Evolutionary conservation across 2,113 vertebrate species (phyloP).

Genomic region (Actenoides lindsayi): DNA sequence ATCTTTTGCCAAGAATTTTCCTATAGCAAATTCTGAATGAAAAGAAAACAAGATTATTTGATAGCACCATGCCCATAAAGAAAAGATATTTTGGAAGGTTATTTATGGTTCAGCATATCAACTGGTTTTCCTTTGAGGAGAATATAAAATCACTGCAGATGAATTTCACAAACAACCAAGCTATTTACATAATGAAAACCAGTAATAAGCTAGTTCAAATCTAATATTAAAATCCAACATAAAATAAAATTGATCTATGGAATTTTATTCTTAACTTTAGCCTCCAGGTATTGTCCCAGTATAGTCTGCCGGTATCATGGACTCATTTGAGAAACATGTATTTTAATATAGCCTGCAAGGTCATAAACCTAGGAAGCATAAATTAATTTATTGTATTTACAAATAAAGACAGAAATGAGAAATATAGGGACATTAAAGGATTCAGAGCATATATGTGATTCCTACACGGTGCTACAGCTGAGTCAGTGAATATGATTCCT

Average conservation of each 20-base stretch:
- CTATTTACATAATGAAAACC: not conserved
- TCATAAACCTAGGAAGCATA: not conserved
- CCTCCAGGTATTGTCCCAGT: not conserved
- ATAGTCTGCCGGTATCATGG: not conserved
- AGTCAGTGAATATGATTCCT: not conserved
- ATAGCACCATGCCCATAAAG: not conserved
- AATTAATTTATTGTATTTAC: not conserved
- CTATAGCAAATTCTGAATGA: not conserved
- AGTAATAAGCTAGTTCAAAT: not conserved
- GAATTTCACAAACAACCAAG: not conserved
- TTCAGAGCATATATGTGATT: not conserved
- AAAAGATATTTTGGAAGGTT: not conserved
- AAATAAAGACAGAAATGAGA: not conserved
- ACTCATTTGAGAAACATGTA: not conserved
- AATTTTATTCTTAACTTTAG: not conserved
- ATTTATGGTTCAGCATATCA: not conserved
- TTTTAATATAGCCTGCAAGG: not conserved
- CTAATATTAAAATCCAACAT: not conserved
- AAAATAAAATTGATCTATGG: not conserved
- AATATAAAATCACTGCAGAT: not conserved
- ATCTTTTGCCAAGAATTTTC: not conserved
- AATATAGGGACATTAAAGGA: not conserved
- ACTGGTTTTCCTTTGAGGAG: not conserved
- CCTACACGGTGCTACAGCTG: not conserved
- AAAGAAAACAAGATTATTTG: not conserved